Evolutionary conservation across 2,888 invertebrate genomes (phyloP), one percentile per base, ranked within the genome.

Genomic region (Drosophila nigricruria): DNA sequence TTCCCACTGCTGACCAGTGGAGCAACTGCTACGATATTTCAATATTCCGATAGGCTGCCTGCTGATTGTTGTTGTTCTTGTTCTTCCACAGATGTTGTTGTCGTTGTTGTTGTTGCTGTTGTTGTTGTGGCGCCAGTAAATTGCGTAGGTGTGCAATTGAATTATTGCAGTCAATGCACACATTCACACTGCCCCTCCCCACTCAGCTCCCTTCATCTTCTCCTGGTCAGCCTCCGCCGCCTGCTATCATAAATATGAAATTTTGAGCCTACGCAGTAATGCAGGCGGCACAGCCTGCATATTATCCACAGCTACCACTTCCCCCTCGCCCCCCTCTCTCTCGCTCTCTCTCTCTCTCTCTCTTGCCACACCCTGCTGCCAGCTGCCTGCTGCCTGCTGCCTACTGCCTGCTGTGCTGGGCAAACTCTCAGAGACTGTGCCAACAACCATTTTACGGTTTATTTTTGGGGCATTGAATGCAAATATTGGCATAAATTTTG

Each of bases 141-240:
- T 79, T 82, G 82, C 84, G 82, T 84, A 88, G 88, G 89, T 88
- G 88, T 88, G 86, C 85, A 89, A 88, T 89, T 88, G 89, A 88
- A 89, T 89, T 86, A 89, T 89, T 80, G 85, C 87, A 86, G 77
- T 79, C 85, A 79, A 70, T 83, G 81, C 82, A 79, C 83, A 88
- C 77, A 85, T 81, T 70, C 76, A 73, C 80, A 73, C 84, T 58
- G 57, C 52, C 58, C 45, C 27, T 0, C n/a, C 30, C 23, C 18
- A 14, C 25, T 8, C 0, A 25, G 23, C 25, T 0, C 18, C 2
- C 10, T 2, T 3, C 32, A 16, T 20, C 50, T 20, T 16, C 50
- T 50, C 32, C 23, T 32, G 3, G 12, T 5, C 36, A 9, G 1
- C 59, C 34, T 3, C 23, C 32, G 16, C 40, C 38, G 10, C 34